Percentiles rank a stretch among this genome's conserved stretches.
phyloP scores from a whole-genome alignment of 2,113 vertebrate species.

The Rhodinocichla rosea region DNA sequence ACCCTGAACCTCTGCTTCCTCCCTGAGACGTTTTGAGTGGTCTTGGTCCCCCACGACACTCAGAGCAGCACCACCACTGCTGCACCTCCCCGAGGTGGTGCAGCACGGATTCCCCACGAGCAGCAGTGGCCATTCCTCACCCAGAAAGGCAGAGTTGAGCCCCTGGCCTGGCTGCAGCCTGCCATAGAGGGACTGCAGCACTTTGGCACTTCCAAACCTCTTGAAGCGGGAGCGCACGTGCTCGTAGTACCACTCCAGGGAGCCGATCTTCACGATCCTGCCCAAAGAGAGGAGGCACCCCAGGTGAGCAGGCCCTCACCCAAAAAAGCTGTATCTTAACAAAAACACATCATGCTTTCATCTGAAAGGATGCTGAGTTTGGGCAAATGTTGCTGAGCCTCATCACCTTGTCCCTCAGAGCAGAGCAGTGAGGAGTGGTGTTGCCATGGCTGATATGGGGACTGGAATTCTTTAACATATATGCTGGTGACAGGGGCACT shows the following conservation, averaged over 20 bases:
- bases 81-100: fast-evolving
- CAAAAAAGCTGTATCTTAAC: background rate
- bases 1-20: background rate
- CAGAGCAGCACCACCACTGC: background rate
- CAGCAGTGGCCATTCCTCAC: background rate
- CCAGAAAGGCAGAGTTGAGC: background rate
- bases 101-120: fast-evolving
- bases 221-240: constrained; percentile 87
- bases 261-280: constrained; percentile 86
- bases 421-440: background rate
- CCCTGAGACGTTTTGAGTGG: background rate
- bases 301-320: background rate
- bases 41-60: fast-evolving
- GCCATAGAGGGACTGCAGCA: constrained; percentile 85
- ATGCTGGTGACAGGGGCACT: background rate
- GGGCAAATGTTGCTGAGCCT: background rate
- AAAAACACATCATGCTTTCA: background rate
- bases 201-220: constrained; percentile 89
- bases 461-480: background rate
- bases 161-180: constrained; percentile 62
- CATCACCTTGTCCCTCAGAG: fast-evolving
- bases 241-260: constrained; percentile 90
- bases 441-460: too few species aligned
- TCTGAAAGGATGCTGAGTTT: background rate
- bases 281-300: background rate